These are phyloP conservation scores for Parazoanthus atlanticus DNA, from an alignment of 92 coral and sea anemone genomes.

Conservation along the genomic window DNA sequence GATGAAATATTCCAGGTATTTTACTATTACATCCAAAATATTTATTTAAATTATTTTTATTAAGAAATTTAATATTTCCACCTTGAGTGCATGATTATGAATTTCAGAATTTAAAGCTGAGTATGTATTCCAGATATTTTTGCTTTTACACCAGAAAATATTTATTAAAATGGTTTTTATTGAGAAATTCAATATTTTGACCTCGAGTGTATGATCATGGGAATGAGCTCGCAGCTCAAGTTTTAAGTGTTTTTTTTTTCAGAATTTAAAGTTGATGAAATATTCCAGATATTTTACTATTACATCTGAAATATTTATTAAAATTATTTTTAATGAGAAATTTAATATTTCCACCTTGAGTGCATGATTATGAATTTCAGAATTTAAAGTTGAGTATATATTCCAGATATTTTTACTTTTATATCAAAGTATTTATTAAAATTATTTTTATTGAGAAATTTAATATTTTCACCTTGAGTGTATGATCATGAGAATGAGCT, in stretches of 20 bases:
- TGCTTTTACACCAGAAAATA: background rate
- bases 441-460: background rate
- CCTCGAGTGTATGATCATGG: background rate
- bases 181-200: background rate
- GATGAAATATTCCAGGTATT: background rate
- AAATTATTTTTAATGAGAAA: background rate
- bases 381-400: background rate
- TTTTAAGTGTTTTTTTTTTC: conserved; percentile 19
- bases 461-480: background rate
- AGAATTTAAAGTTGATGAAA: background rate
- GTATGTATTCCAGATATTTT: background rate
- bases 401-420: background rate
- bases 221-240: conserved; percentile 4
- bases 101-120: background rate
- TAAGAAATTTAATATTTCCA: background rate
- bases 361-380: background rate
- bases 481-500: background rate
- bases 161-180: background rate
- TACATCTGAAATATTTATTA: background rate
- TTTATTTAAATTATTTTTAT: background rate
- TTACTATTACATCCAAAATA: background rate
- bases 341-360: background rate
- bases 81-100: background rate
- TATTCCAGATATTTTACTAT: background rate
- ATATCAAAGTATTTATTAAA: background rate